phyloP scores from a whole-genome alignment of 2,797 vertebrate species.

The Chaetophractus vellerosus region DNA sequence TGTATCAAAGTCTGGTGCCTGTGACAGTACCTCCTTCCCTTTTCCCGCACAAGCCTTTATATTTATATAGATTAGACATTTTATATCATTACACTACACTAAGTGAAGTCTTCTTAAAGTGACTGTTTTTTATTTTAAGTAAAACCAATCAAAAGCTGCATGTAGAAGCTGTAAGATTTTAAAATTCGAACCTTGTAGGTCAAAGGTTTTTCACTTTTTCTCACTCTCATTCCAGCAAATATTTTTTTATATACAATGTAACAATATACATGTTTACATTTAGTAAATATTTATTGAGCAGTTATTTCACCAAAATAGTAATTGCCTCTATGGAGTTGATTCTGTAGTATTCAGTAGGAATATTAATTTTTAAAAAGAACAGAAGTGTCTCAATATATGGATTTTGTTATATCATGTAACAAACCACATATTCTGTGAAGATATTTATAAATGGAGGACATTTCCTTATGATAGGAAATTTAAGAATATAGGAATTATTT shows the following conservation, averaged over 20 bases:
- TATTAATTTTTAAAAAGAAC: slow-evolving; percentile 5
- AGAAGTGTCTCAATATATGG: background rate
- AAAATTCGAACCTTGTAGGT: background rate
- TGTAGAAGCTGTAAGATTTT: background rate
- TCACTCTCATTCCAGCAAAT: background rate
- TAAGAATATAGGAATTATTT: background rate
- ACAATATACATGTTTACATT: background rate
- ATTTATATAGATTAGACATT: background rate
- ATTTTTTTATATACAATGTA: background rate
- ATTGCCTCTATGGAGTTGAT: background rate
- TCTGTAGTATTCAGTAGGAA: background rate
- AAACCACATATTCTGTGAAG: background rate
- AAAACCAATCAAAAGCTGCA: too few relatives aligned
- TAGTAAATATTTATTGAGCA: background rate
- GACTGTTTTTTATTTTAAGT: background rate
- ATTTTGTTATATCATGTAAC: background rate
- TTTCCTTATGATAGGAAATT: background rate
- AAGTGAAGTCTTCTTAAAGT: background rate
- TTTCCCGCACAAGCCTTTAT: background rate
- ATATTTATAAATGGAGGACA: background rate
- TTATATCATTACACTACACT: background rate
- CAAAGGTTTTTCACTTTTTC: background rate
- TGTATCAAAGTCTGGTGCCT: background rate
- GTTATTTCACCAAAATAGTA: background rate
- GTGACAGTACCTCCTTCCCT: background rate